A percentile compares a stretch with the other conserved stretches of the same genome.
phyloP scores from a whole-genome alignment of 2,113 vertebrate genomes.

The Procavia capensis region DNA sequence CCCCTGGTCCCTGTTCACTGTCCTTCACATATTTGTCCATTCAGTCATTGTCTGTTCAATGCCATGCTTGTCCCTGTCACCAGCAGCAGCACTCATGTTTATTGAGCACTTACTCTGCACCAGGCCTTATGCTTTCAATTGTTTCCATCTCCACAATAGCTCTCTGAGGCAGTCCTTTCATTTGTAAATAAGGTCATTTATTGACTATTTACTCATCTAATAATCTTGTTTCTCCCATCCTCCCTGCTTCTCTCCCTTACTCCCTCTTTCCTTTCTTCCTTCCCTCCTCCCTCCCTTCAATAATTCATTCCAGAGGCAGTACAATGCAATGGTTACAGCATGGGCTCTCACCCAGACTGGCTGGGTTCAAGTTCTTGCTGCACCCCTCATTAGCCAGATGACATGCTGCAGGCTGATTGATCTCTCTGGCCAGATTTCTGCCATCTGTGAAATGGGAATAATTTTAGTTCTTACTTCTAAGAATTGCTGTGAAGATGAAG shows the following conservation, averaged over 20 bases:
- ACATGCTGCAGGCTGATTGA: fast-evolving
- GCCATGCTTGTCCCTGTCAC: fast-evolving
- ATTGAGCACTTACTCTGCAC: background rate
- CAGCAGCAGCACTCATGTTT: background rate
- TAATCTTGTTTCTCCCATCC: background rate
- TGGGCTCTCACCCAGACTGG: background rate
- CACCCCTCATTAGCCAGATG: background rate
- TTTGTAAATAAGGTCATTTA: background rate
- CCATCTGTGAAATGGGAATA: background rate
- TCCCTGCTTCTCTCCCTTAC: too few species aligned
- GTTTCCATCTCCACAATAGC: background rate
- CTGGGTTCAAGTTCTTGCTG: background rate
- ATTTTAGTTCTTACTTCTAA: background rate
- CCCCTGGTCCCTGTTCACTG: fast-evolving
- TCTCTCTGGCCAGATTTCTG: background rate
- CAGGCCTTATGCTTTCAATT: background rate
- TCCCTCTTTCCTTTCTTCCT: too few species aligned
- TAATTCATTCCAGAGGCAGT: background rate
- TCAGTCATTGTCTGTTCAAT: too few species aligned
- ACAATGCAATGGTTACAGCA: background rate
- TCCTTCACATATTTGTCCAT: background rate
- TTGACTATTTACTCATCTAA: background rate
- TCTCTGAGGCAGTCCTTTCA: background rate
- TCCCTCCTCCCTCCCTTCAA: background rate
- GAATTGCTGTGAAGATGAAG: background rate